Evolutionary conservation across 1,140 invertebrate genomes (phyloP).

Genomic region (Harlomillsia oculata): DNA sequence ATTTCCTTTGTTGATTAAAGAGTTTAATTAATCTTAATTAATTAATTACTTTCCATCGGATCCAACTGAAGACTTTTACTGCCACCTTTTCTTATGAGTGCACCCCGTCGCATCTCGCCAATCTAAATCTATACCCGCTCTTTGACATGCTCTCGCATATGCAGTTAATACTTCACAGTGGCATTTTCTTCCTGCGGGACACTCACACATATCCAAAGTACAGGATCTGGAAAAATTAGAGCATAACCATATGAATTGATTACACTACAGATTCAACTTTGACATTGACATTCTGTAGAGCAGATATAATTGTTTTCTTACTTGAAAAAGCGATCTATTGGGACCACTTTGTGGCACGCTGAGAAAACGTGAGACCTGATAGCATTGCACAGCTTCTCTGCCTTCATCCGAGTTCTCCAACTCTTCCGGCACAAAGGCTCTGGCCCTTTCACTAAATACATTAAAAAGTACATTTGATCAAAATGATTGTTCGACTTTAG

Average conservation of each 20-base stretch:
- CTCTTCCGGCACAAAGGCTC: constrained; percentile 35
- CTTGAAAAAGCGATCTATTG: constrained; percentile 66
- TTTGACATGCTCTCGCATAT: constrained; percentile 72
- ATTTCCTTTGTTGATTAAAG: too few species aligned
- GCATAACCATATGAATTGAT: neutral
- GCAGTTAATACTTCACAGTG: constrained; percentile 82
- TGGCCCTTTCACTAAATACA: constrained; percentile 37
- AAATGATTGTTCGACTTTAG: neutral
- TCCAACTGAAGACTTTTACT: neutral
- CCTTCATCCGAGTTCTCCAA: constrained; percentile 37
- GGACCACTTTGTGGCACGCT: constrained; percentile 62
- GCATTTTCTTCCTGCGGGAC: constrained; percentile 61
- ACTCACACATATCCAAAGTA: constrained; percentile 81
- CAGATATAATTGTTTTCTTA: constrained; percentile 36
- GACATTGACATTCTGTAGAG: neutral
- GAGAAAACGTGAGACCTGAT: constrained; percentile 51
- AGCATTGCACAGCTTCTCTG: constrained; percentile 43
- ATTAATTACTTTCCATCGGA: neutral
- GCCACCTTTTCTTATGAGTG: constrained; percentile 38
- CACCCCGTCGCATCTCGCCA: constrained; percentile 56
- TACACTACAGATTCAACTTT: neutral
- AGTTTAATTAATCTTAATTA: neutral
- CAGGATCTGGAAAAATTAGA: constrained; percentile 54
- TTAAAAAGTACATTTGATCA: constrained; percentile 9
- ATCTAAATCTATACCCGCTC: constrained; percentile 51